Percentiles rank a stretch among this genome's conserved stretches.
phyloP scores from a whole-genome alignment of 2,888 invertebrate genomes.

The Calameuta pallipes region DNA sequence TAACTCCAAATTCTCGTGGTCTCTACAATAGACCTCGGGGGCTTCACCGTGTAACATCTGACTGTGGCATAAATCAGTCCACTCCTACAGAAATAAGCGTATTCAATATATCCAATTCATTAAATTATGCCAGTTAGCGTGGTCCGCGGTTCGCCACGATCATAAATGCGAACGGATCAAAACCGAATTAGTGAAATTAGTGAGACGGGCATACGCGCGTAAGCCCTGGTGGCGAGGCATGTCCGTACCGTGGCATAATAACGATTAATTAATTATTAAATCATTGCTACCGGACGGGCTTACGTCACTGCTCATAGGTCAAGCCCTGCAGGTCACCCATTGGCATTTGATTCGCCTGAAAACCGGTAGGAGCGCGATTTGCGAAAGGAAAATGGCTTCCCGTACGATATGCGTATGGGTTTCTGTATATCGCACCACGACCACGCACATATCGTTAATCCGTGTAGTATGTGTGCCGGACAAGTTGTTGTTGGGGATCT shows the following conservation, averaged over 20 bases:
- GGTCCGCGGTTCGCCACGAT: constrained; percentile 20
- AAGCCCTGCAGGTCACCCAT: constrained; percentile 4
- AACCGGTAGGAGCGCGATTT: not conserved
- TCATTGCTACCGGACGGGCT: constrained; percentile 19
- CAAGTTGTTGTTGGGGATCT: not conserved
- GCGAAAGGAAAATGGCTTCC: not conserved
- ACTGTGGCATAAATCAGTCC: not conserved
- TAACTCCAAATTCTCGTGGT: not conserved
- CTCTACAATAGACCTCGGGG: not conserved
- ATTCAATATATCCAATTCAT: constrained; percentile 40
- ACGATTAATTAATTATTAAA: constrained; percentile 42
- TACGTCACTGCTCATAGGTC: constrained; percentile 3
- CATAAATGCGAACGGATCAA: constrained; percentile 40
- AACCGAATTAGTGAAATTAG: constrained; percentile 44
- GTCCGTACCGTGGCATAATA: constrained; percentile 30
- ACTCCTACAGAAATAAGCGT: constrained; percentile 10
- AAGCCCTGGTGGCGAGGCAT: not conserved
- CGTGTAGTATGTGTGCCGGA: not conserved
- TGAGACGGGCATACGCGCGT: constrained; percentile 18
- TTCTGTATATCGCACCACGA: not conserved
- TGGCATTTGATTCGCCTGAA: constrained; percentile 6
- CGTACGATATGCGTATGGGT: not conserved
- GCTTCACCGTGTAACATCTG: not conserved
- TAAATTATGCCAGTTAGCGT: constrained; percentile 28
- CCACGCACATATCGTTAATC: not conserved